Conservation (phyloP, 2,888 invertebrate species). For the Eilema depressum region DNA sequence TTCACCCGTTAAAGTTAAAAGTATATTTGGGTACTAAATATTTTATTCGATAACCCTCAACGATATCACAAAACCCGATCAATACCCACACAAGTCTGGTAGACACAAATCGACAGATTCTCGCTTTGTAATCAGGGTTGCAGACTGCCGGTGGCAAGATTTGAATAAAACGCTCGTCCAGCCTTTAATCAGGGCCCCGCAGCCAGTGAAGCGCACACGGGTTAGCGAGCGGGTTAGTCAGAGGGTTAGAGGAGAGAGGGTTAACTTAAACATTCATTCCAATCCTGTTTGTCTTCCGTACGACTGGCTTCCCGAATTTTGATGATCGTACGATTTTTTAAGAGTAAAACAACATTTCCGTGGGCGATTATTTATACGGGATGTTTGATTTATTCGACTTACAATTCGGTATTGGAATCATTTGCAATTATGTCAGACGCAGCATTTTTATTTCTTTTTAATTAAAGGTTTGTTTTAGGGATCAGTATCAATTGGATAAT, state of each 20-base stretch:
- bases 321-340: constrained; percentile 5
- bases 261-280: constrained; percentile 35
- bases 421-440: background rate
- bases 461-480: background rate
- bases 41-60: background rate
- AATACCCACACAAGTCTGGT: constrained; percentile 11
- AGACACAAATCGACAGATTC: constrained; percentile 18
- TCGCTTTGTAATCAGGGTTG: constrained; percentile 41
- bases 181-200: constrained; percentile 40
- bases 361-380: background rate
- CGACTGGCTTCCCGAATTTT: constrained; percentile 19
- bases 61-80: constrained; percentile 10
- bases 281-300: constrained; percentile 37
- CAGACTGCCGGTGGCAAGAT: constrained; percentile 28
- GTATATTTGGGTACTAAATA: background rate
- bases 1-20: no score
- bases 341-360: background rate
- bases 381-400: background rate
- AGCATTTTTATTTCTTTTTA: background rate
- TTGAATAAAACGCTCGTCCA: constrained; percentile 38
- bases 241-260: constrained; percentile 8
- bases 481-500: no score
- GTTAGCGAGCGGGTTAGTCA: constrained; percentile 23
- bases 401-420: background rate
- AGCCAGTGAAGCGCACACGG: constrained; percentile 26